Evolutionary conservation across 2,888 invertebrate species (phyloP), one percentile per base, ranked within the genome.

Genomic region (Agonopterix subpropinquella): DNA sequence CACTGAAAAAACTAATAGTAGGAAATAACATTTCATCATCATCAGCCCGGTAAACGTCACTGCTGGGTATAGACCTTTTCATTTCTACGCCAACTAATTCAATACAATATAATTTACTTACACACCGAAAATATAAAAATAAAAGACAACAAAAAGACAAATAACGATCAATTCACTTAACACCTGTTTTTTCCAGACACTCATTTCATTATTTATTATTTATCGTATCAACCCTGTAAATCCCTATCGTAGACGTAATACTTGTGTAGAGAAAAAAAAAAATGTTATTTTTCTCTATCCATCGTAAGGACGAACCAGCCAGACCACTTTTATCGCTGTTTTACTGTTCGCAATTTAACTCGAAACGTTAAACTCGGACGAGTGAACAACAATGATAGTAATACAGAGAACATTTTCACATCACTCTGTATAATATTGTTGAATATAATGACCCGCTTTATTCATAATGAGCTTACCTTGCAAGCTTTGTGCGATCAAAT

Each of bases 311-410:
- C 59, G 60, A 71, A 77, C 77, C 73, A 69, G 74, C 72, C 73
- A 64, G 69, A 75, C 77, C 70, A 70, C 80, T 80, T 83, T 82
- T 82, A 84, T 77, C 55, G 72, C 70, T 64, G 73, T 82, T 82
- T 83, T 81, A 82, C 76, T 76, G 80, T 77, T 78, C 63, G 80
- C 83, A 80, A 83, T 86, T 80, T 80, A 83, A 82, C 81, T 84
- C 76, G 70, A 70, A 74, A 70, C 79, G 74, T 80, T 73, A 79
- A 76, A 78, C 75, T 74, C 68, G 61, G 58, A 63, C 56, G 59
- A 42, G 57, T 53, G 65, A 68, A 72, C 77, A 76, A 69, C 70
- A 67, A 67, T 70, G 70, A 73, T 67, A 46, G 41, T 46, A 28
- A 45, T 18, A 13, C 39, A 2, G 37, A 9, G 41, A 41, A 35